Conservation (phyloP, 2,888 invertebrate species). For the Polia nebulosa region DNA sequence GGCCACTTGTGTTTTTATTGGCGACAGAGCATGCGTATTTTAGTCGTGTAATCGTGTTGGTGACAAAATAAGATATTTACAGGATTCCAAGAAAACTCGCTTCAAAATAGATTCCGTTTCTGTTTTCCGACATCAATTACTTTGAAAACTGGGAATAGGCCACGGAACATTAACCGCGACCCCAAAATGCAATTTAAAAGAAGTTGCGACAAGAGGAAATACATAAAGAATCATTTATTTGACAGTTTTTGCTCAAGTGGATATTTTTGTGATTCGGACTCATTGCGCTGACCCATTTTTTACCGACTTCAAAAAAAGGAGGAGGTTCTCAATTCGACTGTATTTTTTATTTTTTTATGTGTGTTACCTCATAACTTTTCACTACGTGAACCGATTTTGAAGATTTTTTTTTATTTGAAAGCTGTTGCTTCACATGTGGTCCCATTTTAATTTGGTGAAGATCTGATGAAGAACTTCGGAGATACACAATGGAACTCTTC, state of each 20-base stretch:
- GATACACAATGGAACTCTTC: no score
- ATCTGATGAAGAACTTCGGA: no score
- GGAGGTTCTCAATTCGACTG: no score
- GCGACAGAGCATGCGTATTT: background rate
- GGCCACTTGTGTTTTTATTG: background rate
- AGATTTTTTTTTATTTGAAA: no score
- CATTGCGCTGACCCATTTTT: slow-evolving; percentile 20
- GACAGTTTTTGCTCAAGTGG: background rate
- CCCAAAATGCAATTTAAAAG: background rate
- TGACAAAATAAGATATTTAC: slow-evolving; percentile 7
- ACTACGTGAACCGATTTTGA: no score
- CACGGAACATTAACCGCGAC: background rate
- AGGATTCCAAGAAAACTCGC: background rate
- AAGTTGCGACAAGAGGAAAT: background rate
- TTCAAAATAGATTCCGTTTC: slow-evolving; percentile 1
- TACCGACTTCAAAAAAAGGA: no score
- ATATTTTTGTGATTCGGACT: background rate
- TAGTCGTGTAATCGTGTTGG: slow-evolving; percentile 2
- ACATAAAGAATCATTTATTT: slow-evolving; percentile 21
- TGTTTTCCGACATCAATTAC: background rate
- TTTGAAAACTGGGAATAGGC: background rate
- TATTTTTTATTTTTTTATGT: no score
- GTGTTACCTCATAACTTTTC: no score
- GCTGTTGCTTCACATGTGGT: no score
- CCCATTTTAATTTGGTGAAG: no score